Base-by-base conservation (phyloP, 1,140 invertebrate genomes). In the Aphis gossypii region DNA sequence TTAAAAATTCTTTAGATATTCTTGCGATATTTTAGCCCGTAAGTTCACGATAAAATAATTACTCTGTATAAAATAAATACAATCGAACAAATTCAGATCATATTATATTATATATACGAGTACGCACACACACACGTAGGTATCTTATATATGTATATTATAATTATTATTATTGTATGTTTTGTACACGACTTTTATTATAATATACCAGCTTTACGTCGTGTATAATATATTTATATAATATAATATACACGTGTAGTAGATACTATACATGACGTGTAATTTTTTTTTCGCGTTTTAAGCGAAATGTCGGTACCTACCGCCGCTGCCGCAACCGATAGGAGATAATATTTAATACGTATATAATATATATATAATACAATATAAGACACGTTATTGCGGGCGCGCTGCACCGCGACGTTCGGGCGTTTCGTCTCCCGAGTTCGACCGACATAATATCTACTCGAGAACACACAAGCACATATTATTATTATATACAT, bases 401-500 rank as follows among this genome's bases (percentile, higher is more conserved):
- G 25, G 48, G 21, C 48, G 48, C 87, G n/a, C 35, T 38, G 82
- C 38, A 84, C 38, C 83, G 41, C 38, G 21, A 84, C 83, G 38
- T 2, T 38, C 48, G 35, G 54, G 35, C 51, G 88, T 89, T 89
- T 89, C 51, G 38, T 89, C 88, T 89, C 35, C 48, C n/a, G 86
- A n/a, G 84, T 14, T 30, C 41, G 76, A 86, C 84, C 23, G 44
- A 30, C 38, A 44, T 30, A 23, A 46, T 30, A 86, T 46, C 60
- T 30, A 76, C 60, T 35, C 60, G n/a, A n/a, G n/a, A 18, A 76
- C 60, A 76, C n/a, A 76, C 14, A n/a, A 25, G 30, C 11, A 51
- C 14, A 51, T 25, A 60, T 30, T 35, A 76, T 20, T 25, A 60
- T 30, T 35, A 76, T 20, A 30, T 60, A 30, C 21, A 54, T 23